Evolutionary conservation across 2,113 vertebrate species (phyloP), one percentile per base, ranked within the genome.

Genomic region (Cynoglossus semilaevis): DNA sequence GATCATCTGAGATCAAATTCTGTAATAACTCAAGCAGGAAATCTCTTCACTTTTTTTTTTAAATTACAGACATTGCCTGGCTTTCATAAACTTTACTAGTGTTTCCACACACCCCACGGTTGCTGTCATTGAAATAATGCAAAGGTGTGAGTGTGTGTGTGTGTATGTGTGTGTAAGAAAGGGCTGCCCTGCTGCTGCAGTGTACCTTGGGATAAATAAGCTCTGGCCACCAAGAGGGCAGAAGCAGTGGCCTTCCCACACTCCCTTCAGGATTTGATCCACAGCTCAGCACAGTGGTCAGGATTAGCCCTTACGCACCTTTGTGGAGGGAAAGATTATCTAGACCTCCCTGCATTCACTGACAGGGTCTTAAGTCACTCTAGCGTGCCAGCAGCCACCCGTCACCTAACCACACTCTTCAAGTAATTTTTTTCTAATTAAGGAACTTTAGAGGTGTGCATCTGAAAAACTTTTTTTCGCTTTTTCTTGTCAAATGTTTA

Each of bases 321-420:
- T 89, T 90, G 85, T 90, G 88, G 88, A 82, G 76, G 83, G 75
- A 83, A 79, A 89, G 89, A 90, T 91, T 88, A 91, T 81, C 86
- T 69, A 78, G 88, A 88, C 89, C 88, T 90, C 88, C 84, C 86
- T 88, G 89, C 77, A 88, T 87, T 92, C 81, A 88, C 71, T 83
- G 66, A 77, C 80, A 76, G 83, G 82, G 79, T 89, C 85, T 90
- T 88, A 88, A 91, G 72, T 90, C 82, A 87, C 63, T 86, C 70
- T 85, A 80, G 87, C 85, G 84, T 82, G 78, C 82, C 72, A 79
- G 80, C 76, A 76, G 83, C 85, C 77, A 80, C 76, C 82, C 70
- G 74, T 85, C 81, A 84, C 74, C 77, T 81, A 80, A 87, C 87
- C 81, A 63, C 82, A 72, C 83, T 82, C 65, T 79, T 74, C 44